Conservation (phyloP, 2,888 invertebrate genomes). For the Eremobia ochroleuca region DNA sequence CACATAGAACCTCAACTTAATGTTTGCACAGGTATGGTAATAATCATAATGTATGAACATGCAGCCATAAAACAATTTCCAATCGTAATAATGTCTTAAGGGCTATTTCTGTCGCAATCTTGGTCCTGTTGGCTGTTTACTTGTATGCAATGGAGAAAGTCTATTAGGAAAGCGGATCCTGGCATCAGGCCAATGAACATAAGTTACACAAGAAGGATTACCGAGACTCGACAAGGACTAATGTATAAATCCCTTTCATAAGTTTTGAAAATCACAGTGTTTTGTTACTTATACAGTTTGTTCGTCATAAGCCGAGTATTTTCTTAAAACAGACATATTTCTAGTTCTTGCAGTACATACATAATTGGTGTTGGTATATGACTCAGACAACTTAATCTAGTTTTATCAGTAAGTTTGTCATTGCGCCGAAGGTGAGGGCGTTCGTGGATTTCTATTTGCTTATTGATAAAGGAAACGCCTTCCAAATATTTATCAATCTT, state of each 20-base stretch:
- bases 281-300: slow-evolving; percentile 1
- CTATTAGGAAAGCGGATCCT: slow-evolving; percentile 65
- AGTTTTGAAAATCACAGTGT: slow-evolving; percentile 14
- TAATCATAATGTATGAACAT: slow-evolving; percentile 26
- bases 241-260: slow-evolving; percentile 21
- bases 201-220: slow-evolving; percentile 52
- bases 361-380: slow-evolving; percentile 55
- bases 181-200: slow-evolving; percentile 61
- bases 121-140: slow-evolving; percentile 45
- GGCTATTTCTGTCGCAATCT: slow-evolving; percentile 50
- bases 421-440: slow-evolving; percentile 75
- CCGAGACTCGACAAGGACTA: slow-evolving; percentile 30
- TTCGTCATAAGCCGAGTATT: slow-evolving; percentile 9
- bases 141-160: slow-evolving; percentile 63
- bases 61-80: slow-evolving; percentile 37
- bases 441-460: slow-evolving; percentile 63
- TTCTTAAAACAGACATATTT: slow-evolving; percentile 28
- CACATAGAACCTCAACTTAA: neutral
- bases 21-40: slow-evolving; percentile 26
- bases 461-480: slow-evolving; percentile 56
- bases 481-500: slow-evolving; percentile 47
- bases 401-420: slow-evolving; percentile 68
- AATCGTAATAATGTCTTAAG: slow-evolving; percentile 36
- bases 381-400: slow-evolving; percentile 67
- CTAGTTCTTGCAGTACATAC: slow-evolving; percentile 34